Conservation (phyloP, 23 tunicate genomes). For the Ciona savignyi region DNA sequence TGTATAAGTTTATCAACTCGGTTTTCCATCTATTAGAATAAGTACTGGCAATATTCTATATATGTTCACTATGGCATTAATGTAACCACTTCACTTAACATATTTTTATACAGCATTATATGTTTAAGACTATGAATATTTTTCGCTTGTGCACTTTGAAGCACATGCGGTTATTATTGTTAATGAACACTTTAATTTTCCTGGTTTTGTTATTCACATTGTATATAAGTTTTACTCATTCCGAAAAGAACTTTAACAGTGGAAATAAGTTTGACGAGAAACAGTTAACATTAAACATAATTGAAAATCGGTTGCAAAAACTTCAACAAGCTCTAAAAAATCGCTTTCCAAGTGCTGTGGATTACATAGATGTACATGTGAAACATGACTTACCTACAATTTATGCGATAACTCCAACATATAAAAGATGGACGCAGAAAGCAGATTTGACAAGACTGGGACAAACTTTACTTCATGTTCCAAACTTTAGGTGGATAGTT, state of each 20-base stretch:
- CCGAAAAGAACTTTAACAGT: background rate
- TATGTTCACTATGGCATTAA: too few relatives aligned
- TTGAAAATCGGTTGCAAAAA: background rate
- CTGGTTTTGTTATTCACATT: background rate
- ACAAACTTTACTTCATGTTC: constrained; percentile 85
- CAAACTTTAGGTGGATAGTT: constrained; percentile 88
- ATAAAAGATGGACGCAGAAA: constrained; percentile 93
- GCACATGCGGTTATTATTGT: background rate
- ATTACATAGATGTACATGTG: constrained; percentile 3
- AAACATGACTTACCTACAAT: constrained; percentile 38
- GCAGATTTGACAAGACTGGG: constrained; percentile 86
- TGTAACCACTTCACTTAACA: too few relatives aligned
- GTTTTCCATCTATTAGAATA: too few relatives aligned
- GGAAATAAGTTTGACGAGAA: background rate
- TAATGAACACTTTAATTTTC: background rate
- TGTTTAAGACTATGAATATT: background rate
- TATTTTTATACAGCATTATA: too few relatives aligned
- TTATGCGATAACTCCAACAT: constrained; percentile 89
- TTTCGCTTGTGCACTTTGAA: background rate
- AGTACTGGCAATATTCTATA: too few relatives aligned
- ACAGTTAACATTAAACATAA: background rate
- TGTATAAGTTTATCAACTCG: too few relatives aligned
- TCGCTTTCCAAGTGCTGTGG: constrained; percentile 5
- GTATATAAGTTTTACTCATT: too few relatives aligned
- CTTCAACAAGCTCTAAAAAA: constrained; percentile 19